These are phyloP conservation scores for Podarcis muralis DNA, from an alignment of 2,113 vertebrate genomes.

Conservation along the genomic window DNA sequence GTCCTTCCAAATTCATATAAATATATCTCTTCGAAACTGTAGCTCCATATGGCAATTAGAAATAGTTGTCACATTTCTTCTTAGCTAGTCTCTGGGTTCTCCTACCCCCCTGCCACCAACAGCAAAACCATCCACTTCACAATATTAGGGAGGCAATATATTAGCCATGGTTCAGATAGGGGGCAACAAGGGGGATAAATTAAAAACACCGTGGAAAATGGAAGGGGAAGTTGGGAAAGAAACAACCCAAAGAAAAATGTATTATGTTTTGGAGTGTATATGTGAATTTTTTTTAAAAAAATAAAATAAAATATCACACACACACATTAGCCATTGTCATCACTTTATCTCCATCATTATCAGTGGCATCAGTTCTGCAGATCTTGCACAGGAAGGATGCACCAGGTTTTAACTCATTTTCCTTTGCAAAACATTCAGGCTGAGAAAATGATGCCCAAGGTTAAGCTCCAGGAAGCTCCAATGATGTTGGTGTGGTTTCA, in stretches of 20 bases:
- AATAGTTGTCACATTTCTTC: constrained; percentile 69
- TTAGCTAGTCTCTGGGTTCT: constrained; percentile 52
- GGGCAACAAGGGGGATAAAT: no score
- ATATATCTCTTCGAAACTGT: constrained; percentile 67
- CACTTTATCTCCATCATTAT: background rate
- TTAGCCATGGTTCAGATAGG: background rate
- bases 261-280: no score
- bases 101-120: constrained; percentile 17
- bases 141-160: background rate
- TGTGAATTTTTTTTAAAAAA: no score
- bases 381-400: background rate
- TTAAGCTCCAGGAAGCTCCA: background rate
- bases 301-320: no score
- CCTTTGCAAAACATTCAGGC: background rate
- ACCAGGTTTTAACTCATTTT: background rate
- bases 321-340: background rate
- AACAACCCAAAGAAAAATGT: no score
- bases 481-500: background rate
- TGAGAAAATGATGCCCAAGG: background rate
- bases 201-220: no score
- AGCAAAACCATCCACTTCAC: constrained; percentile 51
- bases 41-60: constrained; percentile 77
- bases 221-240: no score
- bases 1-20: constrained; percentile 74
- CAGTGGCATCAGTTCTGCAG: background rate